Evolutionary conservation across 2,888 invertebrate species (phyloP).

Genomic region (Coelinius sp.): DNA sequence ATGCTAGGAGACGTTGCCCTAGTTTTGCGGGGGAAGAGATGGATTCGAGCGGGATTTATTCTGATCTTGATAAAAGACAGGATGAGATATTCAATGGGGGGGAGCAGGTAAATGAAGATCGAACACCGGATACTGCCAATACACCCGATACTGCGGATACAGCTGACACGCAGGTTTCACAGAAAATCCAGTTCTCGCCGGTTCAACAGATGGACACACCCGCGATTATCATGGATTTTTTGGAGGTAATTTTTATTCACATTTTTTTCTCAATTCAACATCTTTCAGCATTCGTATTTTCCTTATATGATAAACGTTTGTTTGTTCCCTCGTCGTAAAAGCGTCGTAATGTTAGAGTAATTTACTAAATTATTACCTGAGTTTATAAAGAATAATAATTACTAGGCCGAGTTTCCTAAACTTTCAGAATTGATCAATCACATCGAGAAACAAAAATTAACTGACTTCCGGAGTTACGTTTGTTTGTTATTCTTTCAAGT

Average conservation of each 20-base stretch:
- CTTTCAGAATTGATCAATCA: too few species aligned
- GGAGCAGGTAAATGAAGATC: constrained; percentile 70
- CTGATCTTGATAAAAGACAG: constrained; percentile 85
- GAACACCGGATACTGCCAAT: constrained; percentile 79
- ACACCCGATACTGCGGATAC: constrained; percentile 78
- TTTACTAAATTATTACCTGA: too few species aligned
- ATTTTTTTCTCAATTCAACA: background rate
- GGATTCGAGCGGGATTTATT: constrained; percentile 92
- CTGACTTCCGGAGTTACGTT: too few species aligned
- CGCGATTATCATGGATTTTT: constrained; percentile 66
- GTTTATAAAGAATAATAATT: too few species aligned
- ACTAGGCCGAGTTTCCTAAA: too few species aligned
- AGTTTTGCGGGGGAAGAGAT: constrained; percentile 80
- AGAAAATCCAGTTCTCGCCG: constrained; percentile 71
- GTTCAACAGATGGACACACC: constrained; percentile 50
- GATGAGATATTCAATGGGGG: constrained; percentile 72
- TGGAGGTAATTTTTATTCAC: constrained; percentile 51
- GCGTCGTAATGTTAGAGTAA: too few species aligned
- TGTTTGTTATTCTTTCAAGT: too few species aligned
- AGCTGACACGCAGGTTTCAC: constrained; percentile 73
- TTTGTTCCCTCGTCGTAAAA: too few species aligned
- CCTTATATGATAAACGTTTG: too few species aligned
- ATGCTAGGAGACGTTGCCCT: constrained; percentile 59
- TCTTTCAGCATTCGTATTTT: too few species aligned
- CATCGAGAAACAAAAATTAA: too few species aligned